A percentile compares a stretch with the other conserved stretches of the same genome.
Conservation (phyloP, 2,888 invertebrate species). For the Sphinx pinastri region DNA sequence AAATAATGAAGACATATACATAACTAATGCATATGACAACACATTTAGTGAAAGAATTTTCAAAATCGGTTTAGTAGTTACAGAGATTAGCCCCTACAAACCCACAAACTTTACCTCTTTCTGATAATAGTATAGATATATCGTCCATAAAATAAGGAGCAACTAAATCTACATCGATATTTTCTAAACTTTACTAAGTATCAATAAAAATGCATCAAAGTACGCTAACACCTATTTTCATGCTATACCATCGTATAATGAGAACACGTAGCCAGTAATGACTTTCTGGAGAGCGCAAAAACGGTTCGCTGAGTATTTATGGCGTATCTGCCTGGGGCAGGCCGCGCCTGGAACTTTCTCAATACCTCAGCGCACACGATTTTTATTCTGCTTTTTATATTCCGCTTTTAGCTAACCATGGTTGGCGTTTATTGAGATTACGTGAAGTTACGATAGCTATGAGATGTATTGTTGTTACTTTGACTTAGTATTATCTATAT, state of each 20-base stretch:
- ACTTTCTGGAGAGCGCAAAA: constrained; percentile 58
- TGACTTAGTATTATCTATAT: too few relatives aligned
- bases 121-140: too few relatives aligned
- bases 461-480: too few relatives aligned
- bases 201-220: neutral
- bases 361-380: constrained; percentile 27
- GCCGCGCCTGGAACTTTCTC: constrained; percentile 22
- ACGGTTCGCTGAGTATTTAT: constrained; percentile 46
- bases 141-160: neutral
- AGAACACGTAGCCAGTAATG: constrained; percentile 60
- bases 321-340: constrained; percentile 32
- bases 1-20: too few relatives aligned
- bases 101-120: too few relatives aligned
- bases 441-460: too few relatives aligned
- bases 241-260: constrained; percentile 48
- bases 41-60: too few relatives aligned
- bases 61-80: too few relatives aligned
- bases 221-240: constrained; percentile 16
- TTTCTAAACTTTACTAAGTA: neutral
- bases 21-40: too few relatives aligned
- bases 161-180: neutral
- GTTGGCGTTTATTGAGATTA: neutral
- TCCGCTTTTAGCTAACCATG: neutral
- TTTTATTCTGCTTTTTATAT: constrained; percentile 1
- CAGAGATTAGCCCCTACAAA: too few relatives aligned